phyloP scores from a whole-genome alignment of 2,888 invertebrate genomes.

The Phortica magna region DNA sequence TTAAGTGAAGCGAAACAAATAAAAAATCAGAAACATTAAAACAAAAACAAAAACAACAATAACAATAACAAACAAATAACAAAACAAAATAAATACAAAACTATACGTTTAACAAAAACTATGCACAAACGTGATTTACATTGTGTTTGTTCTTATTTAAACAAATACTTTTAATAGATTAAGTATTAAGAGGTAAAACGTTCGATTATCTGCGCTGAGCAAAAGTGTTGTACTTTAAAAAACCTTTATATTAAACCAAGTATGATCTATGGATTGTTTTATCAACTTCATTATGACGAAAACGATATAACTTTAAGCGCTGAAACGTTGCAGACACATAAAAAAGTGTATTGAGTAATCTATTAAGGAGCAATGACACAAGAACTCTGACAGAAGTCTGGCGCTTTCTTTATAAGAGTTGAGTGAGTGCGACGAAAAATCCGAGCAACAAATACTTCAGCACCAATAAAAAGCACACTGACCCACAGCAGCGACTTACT shows the following conservation, averaged over 20 bases:
- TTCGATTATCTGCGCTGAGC: too few relatives aligned
- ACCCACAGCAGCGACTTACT: neutral
- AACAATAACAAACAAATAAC: too few relatives aligned
- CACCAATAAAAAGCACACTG: constrained; percentile 2
- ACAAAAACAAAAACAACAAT: neutral
- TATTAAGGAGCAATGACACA: neutral
- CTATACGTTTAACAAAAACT: neutral
- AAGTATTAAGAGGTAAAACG: too few relatives aligned
- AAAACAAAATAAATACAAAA: neutral
- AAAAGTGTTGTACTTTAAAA: too few relatives aligned
- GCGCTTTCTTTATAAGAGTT: too few relatives aligned
- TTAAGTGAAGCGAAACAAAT: neutral
- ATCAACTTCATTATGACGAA: too few relatives aligned
- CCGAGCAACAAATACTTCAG: neutral
- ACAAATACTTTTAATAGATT: too few relatives aligned
- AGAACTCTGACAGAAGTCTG: neutral
- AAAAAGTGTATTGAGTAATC: too few relatives aligned
- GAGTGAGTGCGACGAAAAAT: neutral
- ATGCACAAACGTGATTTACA: neutral
- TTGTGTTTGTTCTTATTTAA: neutral
- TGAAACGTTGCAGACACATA: too few relatives aligned
- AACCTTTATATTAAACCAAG: too few relatives aligned
- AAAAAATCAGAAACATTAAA: neutral
- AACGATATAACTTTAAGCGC: too few relatives aligned
- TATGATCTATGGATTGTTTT: too few relatives aligned